Evolutionary conservation across 2,113 vertebrate species (phyloP), one percentile per base, ranked within the genome.

Genomic region (Synchiropus splendidus): DNA sequence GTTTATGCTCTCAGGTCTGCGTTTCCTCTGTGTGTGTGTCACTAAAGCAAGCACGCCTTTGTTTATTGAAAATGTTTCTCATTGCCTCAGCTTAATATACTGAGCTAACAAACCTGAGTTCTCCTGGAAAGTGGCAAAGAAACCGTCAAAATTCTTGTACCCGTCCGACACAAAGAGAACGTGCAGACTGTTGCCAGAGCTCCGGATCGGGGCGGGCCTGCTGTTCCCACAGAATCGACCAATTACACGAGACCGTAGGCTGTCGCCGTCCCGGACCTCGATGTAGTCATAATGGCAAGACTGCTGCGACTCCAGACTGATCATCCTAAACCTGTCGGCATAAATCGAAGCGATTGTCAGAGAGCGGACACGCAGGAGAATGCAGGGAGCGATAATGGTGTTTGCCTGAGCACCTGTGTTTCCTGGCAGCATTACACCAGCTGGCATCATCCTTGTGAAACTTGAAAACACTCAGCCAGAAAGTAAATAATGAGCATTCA

Each of bases 71-170:
- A 4, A 27, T 27, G 21, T 27, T 35, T 35, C n/a, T 30, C n/a
- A n/a, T n/a, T n/a, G n/a, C n/a, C n/a, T n/a, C n/a, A n/a, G n/a
- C n/a, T n/a, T n/a, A n/a, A n/a, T n/a, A n/a, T n/a, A n/a, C n/a
- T 27, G 21, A 27, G 21, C 21, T 4, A 3, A 64, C 64, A 21
- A 71, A 93, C 95, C 93, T 83, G 93, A 95, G 70, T 83, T 89
- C 79, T 98, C 92, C 78, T 92, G 89, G 78, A 94, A 99, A 44
- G 86, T 78, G 31, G 90, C 91, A 41, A 92, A 91, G 81, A 99
- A 94, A 21, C 95, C 94, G 36, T 98, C 94, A 34, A 97, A 99
- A 49, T 91, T 97, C 78, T 98, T 99, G 51, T 92, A 97, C 40
- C 95, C 92, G 51, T 98, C 93, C 0, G 93, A 97, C 46, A 88